These are phyloP conservation scores for Charadrius vociferus DNA, from an alignment of 2,113 vertebrate species.

Conservation along the genomic window DNA sequence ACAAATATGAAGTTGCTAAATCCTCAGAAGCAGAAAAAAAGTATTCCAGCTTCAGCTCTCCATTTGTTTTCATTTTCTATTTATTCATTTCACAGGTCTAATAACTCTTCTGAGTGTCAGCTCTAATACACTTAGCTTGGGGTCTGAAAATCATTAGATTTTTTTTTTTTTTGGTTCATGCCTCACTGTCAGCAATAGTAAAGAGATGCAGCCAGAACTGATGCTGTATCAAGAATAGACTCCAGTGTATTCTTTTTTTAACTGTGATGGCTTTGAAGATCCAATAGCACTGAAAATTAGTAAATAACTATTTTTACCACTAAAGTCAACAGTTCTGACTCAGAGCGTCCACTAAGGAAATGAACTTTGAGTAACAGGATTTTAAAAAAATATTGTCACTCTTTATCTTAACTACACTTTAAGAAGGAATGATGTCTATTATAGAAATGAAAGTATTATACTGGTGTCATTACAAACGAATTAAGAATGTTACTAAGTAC, in stretches of 20 bases:
- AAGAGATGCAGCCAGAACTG: neutral
- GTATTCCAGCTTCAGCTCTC: neutral
- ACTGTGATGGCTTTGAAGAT: neutral
- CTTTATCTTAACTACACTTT: neutral
- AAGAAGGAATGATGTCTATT: neutral
- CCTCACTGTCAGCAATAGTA: neutral
- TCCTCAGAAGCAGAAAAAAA: neutral
- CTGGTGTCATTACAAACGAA: neutral
- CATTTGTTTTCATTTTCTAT: neutral
- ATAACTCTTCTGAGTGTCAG: neutral
- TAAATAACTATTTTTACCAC: slow-evolving; percentile 39
- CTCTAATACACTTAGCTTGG: neutral
- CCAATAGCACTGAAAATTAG: slow-evolving; percentile 7
- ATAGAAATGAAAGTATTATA: neutral
- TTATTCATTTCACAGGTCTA: neutral
- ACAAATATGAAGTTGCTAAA: neutral
- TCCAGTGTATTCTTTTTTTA: neutral
- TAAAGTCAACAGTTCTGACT: neutral
- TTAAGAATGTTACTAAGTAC: neutral
- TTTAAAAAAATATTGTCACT: neutral
- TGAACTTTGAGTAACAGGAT: neutral
- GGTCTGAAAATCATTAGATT: neutral
- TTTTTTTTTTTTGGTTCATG: neutral
- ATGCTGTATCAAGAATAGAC: neutral
- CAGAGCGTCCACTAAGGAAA: neutral